Conservation (phyloP, 2,113 vertebrate genomes). For the Nansenia antarctica region DNA sequence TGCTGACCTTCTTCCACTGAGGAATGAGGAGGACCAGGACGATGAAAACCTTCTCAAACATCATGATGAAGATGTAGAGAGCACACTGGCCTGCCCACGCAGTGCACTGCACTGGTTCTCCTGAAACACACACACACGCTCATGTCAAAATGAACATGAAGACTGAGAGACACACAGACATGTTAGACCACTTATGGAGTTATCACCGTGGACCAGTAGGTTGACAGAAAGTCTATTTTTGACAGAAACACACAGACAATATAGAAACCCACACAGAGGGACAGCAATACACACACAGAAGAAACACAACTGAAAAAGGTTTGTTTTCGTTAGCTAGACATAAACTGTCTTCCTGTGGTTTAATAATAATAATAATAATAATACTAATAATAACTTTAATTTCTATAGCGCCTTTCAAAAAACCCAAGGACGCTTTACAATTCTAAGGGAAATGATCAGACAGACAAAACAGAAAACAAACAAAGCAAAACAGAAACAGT, state of each 20-base stretch:
- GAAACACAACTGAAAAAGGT: background rate
- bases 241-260: background rate
- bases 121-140: slow-evolving; percentile 62
- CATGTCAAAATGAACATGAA: no score
- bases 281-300: background rate
- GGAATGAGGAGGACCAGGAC: slow-evolving; percentile 94
- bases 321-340: no score
- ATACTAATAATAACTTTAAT: no score
- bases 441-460: no score
- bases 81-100: slow-evolving; percentile 95
- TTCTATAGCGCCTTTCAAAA: no score
- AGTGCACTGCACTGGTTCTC: slow-evolving; percentile 90
- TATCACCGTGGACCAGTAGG: background rate
- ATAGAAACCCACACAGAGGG: background rate
- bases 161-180: no score
- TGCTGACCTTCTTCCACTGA: slow-evolving; percentile 93
- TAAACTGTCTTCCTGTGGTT: slow-evolving; percentile 3
- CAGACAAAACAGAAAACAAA: no score
- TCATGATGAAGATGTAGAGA: slow-evolving; percentile 97
- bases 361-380: no score
- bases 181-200: background rate
- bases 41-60: slow-evolving; percentile 95
- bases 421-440: no score
- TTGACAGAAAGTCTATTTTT: background rate
- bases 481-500: no score